phyloP scores from a whole-genome alignment of 2,113 vertebrate species.

The Syngnathoides biaculeatus region DNA sequence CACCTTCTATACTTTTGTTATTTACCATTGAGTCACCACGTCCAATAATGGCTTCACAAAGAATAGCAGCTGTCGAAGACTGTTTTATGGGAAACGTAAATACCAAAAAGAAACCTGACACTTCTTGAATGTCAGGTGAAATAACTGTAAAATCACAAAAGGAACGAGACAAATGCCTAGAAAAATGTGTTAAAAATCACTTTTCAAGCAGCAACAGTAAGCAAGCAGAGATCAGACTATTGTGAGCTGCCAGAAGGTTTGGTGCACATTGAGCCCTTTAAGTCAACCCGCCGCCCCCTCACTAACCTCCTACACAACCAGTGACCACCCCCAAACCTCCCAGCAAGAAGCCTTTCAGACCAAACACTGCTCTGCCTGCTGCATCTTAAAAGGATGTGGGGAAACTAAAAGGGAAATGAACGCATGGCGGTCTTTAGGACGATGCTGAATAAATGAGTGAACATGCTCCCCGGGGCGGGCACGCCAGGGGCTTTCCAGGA shows the following conservation, averaged over 20 bases:
- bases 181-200: constrained; percentile 31
- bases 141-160: not conserved
- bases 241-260: constrained; percentile 25
- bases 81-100: not conserved
- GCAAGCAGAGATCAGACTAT: constrained; percentile 37
- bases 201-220: constrained; percentile 43
- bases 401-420: constrained; percentile 63
- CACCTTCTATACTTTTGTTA: not conserved
- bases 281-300: constrained; percentile 37
- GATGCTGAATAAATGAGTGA: constrained; percentile 69
- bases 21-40: not conserved
- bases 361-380: constrained; percentile 50
- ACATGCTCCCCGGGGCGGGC: constrained; percentile 64
- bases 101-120: not conserved
- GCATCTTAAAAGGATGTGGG: constrained; percentile 67
- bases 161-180: not conserved
- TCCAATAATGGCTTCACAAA: not conserved
- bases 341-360: constrained; percentile 55
- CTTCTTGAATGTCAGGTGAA: not conserved
- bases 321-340: constrained; percentile 21
- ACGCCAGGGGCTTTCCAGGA: constrained; percentile 62
- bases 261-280: constrained; percentile 55
- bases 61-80: not conserved
- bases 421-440: constrained; percentile 67
- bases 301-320: constrained; percentile 56